Percentiles rank a stretch among this genome's conserved stretches.
These are phyloP conservation scores for Zygothrica quintamaculata DNA, from an alignment of 2,888 invertebrate species.

Conservation along the genomic window DNA sequence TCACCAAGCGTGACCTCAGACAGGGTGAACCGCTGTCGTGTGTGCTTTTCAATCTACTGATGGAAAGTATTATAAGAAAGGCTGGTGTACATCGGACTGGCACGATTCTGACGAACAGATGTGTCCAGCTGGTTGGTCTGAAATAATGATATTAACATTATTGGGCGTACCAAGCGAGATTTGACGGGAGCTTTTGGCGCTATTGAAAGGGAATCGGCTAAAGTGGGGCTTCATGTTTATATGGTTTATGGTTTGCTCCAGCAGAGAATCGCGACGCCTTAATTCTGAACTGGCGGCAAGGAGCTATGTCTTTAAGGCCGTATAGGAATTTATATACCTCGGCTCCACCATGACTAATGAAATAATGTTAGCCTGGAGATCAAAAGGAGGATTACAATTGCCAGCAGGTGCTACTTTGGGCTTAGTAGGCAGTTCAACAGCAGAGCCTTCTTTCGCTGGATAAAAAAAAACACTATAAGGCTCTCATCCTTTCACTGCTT, in stretches of 20 bases:
- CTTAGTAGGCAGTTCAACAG: neutral
- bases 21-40: no score
- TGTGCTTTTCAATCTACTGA: no score
- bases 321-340: neutral
- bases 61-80: no score
- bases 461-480: neutral
- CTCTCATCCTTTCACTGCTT: neutral
- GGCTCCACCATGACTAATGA: neutral
- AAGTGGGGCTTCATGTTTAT: neutral
- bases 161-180: neutral
- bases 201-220: neutral
- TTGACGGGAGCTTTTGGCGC: neutral
- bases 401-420: conserved; percentile 2
- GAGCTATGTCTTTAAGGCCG: neutral
- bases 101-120: no score
- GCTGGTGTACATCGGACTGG: no score
- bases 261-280: neutral
- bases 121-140: no score
- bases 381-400: neutral
- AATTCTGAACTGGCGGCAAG: neutral
- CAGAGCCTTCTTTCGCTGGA: neutral
- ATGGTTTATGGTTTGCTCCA: neutral
- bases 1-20: no score
- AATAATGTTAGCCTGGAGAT: conserved; percentile 1
- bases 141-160: neutral